These are phyloP conservation scores for Otus sunia DNA, from an alignment of 2,113 vertebrate genomes.

Conservation along the genomic window DNA sequence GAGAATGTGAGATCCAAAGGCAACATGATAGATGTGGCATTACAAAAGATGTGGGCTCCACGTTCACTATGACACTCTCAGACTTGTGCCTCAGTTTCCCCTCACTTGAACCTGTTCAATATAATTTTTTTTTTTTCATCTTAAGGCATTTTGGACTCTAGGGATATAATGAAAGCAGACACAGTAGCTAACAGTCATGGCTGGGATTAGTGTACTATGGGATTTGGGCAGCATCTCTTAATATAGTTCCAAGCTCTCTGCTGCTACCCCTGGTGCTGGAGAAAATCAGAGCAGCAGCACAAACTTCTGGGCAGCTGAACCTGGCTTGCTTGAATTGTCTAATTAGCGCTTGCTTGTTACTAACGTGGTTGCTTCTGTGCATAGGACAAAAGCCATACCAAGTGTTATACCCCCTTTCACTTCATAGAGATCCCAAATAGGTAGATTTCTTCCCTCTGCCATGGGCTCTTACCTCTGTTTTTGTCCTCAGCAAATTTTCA, in stretches of 20 bases:
- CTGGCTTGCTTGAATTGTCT: not conserved
- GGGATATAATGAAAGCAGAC: not conserved
- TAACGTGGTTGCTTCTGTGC: not conserved
- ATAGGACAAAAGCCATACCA: not conserved
- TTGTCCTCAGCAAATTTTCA: not conserved
- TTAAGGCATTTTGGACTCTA: not conserved
- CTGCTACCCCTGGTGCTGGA: not conserved
- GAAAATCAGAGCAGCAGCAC: not conserved
- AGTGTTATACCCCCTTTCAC: not conserved
- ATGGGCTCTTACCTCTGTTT: not conserved
- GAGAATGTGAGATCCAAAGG: not conserved
- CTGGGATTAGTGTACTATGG: not conserved
- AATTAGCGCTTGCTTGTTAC: not conserved
- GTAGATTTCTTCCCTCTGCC: not conserved
- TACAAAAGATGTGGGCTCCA: not conserved
- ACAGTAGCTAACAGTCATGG: not conserved
- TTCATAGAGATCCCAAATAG: not conserved
- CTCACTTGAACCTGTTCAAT: not conserved
- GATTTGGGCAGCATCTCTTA: not conserved
- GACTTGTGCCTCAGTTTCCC: not conserved
- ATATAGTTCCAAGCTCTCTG: not conserved
- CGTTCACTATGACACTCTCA: not conserved
- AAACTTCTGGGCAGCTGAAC: not conserved
- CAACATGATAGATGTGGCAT: fast-evolving
- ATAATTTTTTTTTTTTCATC: not conserved